Conservation (phyloP, 2,888 invertebrate species). For the Lithosia quadra region DNA sequence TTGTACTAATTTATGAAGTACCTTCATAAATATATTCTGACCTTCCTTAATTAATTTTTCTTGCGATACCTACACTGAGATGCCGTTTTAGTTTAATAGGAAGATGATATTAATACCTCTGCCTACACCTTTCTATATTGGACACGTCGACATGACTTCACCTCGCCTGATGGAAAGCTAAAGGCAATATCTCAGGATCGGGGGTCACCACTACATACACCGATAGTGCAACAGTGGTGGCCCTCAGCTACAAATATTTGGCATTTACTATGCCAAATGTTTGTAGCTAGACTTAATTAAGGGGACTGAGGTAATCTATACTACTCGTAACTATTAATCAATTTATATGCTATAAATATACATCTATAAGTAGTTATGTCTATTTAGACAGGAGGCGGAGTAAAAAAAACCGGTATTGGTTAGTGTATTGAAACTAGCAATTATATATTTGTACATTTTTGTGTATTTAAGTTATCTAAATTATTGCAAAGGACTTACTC, state of each 20-base stretch:
- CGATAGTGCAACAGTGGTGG: no score
- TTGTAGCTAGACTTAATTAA: not conserved
- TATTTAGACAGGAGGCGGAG: not conserved
- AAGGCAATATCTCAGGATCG: no score
- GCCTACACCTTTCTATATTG: no score
- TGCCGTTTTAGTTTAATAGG: no score
- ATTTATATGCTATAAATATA: not conserved
- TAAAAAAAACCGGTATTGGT: not conserved
- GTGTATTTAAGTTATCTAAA: no score
- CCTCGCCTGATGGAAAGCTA: no score
- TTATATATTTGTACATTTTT: not conserved
- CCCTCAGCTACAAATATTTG: no score
- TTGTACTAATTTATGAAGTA: not conserved
- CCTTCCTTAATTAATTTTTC: not conserved
- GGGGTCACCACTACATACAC: no score
- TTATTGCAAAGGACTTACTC: no score
- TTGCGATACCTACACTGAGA: no score
- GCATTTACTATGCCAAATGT: not conserved
- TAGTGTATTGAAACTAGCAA: not conserved
- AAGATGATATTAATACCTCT: no score
- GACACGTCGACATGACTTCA: no score
- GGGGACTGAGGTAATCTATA: not conserved
- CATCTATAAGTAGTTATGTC: not conserved
- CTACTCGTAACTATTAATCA: not conserved
- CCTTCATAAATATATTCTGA: not conserved